These are phyloP conservation scores for Sminthurinus signatus DNA, from an alignment of 1,140 invertebrate species.

Conservation along the genomic window DNA sequence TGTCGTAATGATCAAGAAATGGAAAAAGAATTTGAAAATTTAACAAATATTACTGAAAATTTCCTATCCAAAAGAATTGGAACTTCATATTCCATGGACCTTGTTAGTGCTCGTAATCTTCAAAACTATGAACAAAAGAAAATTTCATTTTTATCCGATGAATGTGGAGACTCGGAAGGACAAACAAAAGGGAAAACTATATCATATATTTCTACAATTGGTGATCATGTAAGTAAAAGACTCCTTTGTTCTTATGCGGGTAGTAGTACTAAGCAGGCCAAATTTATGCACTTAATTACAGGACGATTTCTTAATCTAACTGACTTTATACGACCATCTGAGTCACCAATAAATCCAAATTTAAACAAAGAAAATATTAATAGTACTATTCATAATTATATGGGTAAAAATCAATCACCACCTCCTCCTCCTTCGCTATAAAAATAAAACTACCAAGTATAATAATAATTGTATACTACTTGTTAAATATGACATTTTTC, in stretches of 20 bases:
- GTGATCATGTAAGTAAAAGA: slow-evolving; percentile 38
- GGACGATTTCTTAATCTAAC: slow-evolving; percentile 32
- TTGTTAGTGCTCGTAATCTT: slow-evolving; percentile 16
- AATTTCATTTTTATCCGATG: slow-evolving; percentile 12
- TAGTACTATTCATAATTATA: no score
- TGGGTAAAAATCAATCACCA: no score
- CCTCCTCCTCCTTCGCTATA: no score
- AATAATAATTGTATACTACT: no score
- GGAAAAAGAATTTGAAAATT: slow-evolving; percentile 22
- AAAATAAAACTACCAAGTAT: no score
- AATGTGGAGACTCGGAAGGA: background rate
- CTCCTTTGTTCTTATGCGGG: slow-evolving; percentile 34
- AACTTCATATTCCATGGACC: slow-evolving; percentile 8
- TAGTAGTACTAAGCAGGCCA: background rate
- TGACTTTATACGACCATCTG: slow-evolving; percentile 16
- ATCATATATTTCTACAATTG: slow-evolving; percentile 23
- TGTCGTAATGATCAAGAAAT: slow-evolving; percentile 19
- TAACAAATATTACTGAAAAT: slow-evolving; percentile 19
- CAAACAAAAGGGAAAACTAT: background rate
- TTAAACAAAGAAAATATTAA: no score
- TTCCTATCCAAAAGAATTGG: slow-evolving; percentile 28
- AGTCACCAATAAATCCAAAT: no score
- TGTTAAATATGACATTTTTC: no score
- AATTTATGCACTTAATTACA: slow-evolving; percentile 32
- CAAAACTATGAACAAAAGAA: slow-evolving; percentile 28